Evolutionary conservation across 2,888 invertebrate genomes (phyloP).

Genomic region (Trachelus iudaicus): DNA sequence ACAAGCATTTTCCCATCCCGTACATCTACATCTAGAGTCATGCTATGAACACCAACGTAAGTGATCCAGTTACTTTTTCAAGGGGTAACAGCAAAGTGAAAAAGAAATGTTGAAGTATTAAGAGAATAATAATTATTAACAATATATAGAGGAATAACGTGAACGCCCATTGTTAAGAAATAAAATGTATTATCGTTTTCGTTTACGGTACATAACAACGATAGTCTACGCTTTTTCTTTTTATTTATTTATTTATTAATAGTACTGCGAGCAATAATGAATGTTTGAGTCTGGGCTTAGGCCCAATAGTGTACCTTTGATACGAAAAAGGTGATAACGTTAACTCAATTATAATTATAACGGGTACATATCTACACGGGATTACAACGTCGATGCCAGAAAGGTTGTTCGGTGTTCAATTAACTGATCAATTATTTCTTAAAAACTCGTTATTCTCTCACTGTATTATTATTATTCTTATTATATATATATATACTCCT

Average conservation of each 20-base stretch:
- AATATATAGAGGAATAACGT: not conserved
- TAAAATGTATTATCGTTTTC: conserved; percentile 17
- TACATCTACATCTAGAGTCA: not conserved
- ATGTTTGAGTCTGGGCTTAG: conserved; percentile 9
- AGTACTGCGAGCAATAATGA: conserved; percentile 5
- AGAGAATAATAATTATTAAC: not conserved
- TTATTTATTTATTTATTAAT: not conserved
- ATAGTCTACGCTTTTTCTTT: not conserved
- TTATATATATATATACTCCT: not conserved
- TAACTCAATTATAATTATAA: conserved; percentile 12
- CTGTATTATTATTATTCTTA: not conserved
- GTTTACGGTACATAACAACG: conserved; percentile 12
- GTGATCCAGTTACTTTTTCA: not conserved
- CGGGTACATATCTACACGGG: not conserved
- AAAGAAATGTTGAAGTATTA: not conserved
- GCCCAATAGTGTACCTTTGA: not conserved
- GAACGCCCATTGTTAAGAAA: conserved; percentile 6
- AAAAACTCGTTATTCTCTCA: not conserved
- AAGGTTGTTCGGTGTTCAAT: not conserved
- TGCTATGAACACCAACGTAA: not conserved
- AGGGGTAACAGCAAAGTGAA: not conserved
- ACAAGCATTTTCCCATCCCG: not conserved
- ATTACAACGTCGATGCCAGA: not conserved
- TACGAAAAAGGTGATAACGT: not conserved
- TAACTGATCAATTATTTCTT: not conserved